Evolutionary conservation across 2,888 invertebrate genomes (phyloP).

Genomic region (Therioaphis trifolii): DNA sequence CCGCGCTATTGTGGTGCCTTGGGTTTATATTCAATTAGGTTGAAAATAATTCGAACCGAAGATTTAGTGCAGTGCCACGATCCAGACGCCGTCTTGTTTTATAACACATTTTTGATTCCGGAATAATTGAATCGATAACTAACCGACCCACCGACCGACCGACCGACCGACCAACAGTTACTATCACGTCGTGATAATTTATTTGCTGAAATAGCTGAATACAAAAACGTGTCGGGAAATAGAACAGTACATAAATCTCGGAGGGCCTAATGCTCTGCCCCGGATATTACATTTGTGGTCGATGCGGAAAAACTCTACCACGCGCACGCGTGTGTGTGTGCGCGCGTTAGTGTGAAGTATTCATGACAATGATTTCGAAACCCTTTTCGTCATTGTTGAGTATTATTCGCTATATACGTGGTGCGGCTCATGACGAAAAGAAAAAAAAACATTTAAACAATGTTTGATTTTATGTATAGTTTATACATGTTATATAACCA

Average conservation of each 20-base stretch:
- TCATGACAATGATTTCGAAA: neutral
- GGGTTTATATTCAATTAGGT: neutral
- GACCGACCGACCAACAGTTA: no score
- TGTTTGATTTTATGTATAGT: neutral
- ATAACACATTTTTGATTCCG: neutral
- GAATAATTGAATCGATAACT: slow-evolving; percentile 4
- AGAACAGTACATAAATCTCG: slow-evolving; percentile 33
- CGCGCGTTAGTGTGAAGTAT: no score
- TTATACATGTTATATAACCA: no score
- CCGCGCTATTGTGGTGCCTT: no score
- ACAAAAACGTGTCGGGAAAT: slow-evolving; percentile 12
- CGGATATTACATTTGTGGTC: neutral
- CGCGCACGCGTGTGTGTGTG: neutral
- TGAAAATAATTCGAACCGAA: neutral
- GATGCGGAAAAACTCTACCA: neutral
- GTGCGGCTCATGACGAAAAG: neutral
- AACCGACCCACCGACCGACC: neutral
- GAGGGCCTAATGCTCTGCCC: neutral
- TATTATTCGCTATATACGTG: neutral
- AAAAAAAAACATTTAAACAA: neutral
- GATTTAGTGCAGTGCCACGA: neutral
- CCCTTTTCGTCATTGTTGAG: neutral
- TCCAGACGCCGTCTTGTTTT: neutral
- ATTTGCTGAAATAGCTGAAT: neutral
- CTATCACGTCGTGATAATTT: slow-evolving; percentile 17